Evolutionary conservation across 2,888 invertebrate species (phyloP), one percentile per base, ranked within the genome.

Genomic region (Drepana falcataria): DNA sequence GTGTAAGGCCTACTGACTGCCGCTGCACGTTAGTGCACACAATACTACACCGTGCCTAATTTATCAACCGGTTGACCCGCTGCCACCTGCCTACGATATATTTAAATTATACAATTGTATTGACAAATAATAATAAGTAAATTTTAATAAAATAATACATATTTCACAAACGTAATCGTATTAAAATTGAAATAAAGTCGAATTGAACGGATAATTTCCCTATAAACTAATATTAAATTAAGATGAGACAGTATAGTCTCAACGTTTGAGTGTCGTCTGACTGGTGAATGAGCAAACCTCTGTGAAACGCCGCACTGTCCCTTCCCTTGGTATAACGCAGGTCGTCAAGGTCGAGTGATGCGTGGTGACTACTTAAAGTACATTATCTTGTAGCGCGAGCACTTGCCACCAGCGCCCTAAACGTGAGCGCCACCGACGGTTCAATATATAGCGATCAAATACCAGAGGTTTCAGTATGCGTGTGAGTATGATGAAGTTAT

Each of bases 131-230:
- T 51, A 51, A 7, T 33, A 56, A 56, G 51, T 33, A 34, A 56
- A 56, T 53, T 35, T 53, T 58, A 55, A 60, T 53, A 55, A 57
- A 65, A 62, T 60, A 62, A 60, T 59, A 62, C 48, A 54, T 53
- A 49, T 60, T 61, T 49, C 57, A 55, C 55, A 64, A 53, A 62
- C 59, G 55, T 35, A 54, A 54, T 64, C 54, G 44, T 58, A 59
- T 58, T 52, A 48, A 55, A 61, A 63, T 59, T 51, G 51, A 53
- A 63, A 60, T 65, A 68, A 59, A 56, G 55, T 61, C 37, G 40
- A 55, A 53, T 56, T 48, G 54, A 59, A 58, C 57, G 48, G 53
- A 59, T 56, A 64, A 61, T 48, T 60, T 58, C 59, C 61, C 53
- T 41, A 48, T n/a, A 3, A 48, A 37, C 48, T 44, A 48, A 48